Percentiles rank a stretch among this genome's conserved stretches.
Conservation (phyloP, 2,797 vertebrate species). For the Kryptopterus vitreolus region DNA sequence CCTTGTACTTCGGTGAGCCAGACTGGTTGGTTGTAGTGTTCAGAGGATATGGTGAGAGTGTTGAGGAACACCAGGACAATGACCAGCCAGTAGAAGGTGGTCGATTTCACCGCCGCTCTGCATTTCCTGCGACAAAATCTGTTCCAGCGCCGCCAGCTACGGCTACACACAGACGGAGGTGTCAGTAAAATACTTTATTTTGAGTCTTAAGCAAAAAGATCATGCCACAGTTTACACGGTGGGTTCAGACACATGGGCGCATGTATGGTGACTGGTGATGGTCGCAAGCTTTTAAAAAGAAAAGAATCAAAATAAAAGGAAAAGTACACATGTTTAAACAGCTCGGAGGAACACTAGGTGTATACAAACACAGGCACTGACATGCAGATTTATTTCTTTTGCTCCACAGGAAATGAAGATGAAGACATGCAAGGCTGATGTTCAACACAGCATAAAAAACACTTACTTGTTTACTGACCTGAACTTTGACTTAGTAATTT, state of each 20-base stretch:
- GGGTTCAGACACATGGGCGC: background rate
- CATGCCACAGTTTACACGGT: background rate
- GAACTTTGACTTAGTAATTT: constrained; percentile 96
- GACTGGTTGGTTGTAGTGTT: constrained; percentile 93
- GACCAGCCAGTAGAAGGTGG: constrained; percentile 96
- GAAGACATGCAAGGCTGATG: constrained; percentile 19
- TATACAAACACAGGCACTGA: constrained; percentile 11
- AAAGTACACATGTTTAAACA: background rate
- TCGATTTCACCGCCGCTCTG: constrained; percentile 92
- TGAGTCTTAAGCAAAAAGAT: background rate
- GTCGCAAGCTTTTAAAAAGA: too few species aligned
- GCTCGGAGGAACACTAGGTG: background rate
- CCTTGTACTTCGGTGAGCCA: constrained; percentile 96
- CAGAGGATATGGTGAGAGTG: constrained; percentile 95
- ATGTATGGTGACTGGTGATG: background rate
- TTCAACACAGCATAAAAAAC: constrained; percentile 29
- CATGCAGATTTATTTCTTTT: constrained; percentile 25
- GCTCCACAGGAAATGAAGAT: constrained; percentile 7
- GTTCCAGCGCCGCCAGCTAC: constrained; percentile 96
- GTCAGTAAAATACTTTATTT: background rate
- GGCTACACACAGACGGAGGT: constrained; percentile 70
- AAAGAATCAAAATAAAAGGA: background rate
- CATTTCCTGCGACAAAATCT: constrained; percentile 91
- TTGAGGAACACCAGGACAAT: constrained; percentile 98
- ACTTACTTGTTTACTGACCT: constrained; percentile 82